Evolutionary conservation across 1,140 invertebrate genomes (phyloP).

Genomic region (Habropoda laboriosa): DNA sequence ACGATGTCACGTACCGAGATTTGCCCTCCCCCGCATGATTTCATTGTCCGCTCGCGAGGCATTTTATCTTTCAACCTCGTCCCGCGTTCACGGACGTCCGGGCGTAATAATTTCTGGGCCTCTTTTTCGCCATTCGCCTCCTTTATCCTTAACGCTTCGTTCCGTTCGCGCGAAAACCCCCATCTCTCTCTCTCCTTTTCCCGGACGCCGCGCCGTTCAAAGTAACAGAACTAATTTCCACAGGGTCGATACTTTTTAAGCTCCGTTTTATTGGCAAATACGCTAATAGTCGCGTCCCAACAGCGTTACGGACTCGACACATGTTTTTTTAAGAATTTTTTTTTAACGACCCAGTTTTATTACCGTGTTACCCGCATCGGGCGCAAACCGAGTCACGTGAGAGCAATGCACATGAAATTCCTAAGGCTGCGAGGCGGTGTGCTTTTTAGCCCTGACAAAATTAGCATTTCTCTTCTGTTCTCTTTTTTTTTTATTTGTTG

Average conservation of each 20-base stretch:
- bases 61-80: slow-evolving; percentile 4
- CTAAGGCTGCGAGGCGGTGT: neutral
- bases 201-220: too few relatives aligned
- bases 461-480: neutral
- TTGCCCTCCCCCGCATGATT: neutral
- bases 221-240: too few relatives aligned
- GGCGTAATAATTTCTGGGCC: slow-evolving; percentile 52
- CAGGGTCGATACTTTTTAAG: too few relatives aligned
- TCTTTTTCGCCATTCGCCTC: too few relatives aligned
- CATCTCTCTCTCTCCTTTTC: too few relatives aligned
- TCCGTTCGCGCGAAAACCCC: too few relatives aligned
- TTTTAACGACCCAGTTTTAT: neutral
- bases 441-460: slow-evolving; percentile 3
- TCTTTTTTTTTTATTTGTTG: neutral
- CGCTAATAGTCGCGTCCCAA: too few relatives aligned
- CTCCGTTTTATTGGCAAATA: too few relatives aligned
- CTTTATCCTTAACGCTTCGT: too few relatives aligned
- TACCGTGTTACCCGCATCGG: neutral
- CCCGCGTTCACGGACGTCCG: slow-evolving; percentile 14
- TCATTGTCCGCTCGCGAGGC: slow-evolving; percentile 19
- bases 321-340: neutral
- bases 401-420: neutral
- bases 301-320: too few relatives aligned
- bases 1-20: neutral
- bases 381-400: neutral